Conservation (phyloP, 2,797 vertebrate genomes). For the Catostomus latipinnis region DNA sequence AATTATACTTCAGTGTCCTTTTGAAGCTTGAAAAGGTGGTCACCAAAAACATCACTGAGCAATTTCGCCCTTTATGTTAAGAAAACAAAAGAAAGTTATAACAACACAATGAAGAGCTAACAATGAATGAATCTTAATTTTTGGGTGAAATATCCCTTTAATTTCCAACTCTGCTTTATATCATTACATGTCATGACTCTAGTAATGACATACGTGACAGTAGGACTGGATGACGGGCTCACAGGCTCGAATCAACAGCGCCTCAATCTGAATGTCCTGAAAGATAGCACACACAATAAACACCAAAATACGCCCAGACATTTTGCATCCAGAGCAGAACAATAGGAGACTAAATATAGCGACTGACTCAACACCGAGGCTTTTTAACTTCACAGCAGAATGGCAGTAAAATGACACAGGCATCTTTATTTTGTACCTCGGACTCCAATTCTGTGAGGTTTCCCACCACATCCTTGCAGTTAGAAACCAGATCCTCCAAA, state of each 20-base stretch:
- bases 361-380: background rate
- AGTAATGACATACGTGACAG: slow-evolving; percentile 86
- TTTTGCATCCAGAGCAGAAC: background rate
- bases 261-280: slow-evolving; percentile 96
- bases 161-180: too few relatives aligned
- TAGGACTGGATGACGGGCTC: slow-evolving; percentile 92
- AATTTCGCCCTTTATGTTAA: too few relatives aligned
- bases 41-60: too few relatives aligned
- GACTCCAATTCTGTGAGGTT: slow-evolving; percentile 96
- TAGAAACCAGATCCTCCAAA: slow-evolving; percentile 87
- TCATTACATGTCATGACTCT: background rate
- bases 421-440: slow-evolving; percentile 78
- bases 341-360: background rate
- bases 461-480: slow-evolving; percentile 90
- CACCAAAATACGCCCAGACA: background rate
- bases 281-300: background rate
- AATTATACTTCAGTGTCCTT: too few relatives aligned
- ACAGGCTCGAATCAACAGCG: slow-evolving; percentile 92
- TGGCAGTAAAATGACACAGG: background rate
- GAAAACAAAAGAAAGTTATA: too few relatives aligned
- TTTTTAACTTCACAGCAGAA: background rate
- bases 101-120: too few relatives aligned
- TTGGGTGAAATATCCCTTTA: too few relatives aligned
- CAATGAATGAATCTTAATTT: too few relatives aligned
- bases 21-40: too few relatives aligned